Base-by-base conservation (phyloP, 2,113 vertebrate genomes). In the Solea senegalensis region DNA sequence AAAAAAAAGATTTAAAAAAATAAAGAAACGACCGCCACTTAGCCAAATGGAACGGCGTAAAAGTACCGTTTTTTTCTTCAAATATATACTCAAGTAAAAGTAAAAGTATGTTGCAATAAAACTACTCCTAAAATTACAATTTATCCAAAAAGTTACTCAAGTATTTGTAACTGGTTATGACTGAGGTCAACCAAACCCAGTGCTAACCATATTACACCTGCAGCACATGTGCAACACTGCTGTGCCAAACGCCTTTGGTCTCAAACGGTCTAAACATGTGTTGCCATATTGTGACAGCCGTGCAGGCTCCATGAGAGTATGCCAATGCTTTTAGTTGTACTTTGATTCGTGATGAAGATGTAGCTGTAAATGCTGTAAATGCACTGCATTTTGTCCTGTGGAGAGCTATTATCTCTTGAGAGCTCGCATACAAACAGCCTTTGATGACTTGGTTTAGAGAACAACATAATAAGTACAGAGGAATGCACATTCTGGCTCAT, bases 181-280 rank as follows among this genome's bases (percentile, higher is more conserved):
- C 77, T 83, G 77, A 87, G 85, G 80, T 67, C 82, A 71, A 39
- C 68, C 56, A 75, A 73, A 73, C 26, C 13, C 60, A 65, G n/a
- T 73, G 78, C 44, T 34, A 76, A 66, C 34, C 46, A 16, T 73
- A 75, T 88, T 74, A 66, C 63, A 79, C 50, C 48, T 84, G 69
- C 61, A 65, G 69, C 76, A 48, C 10, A 7, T 61, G 57, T 70
- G 67, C 58, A 12, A 52, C 44, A 28, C 50, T 56, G 64, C 54
- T 66, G 41, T 60, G 14, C 43, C 41, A 27, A 21, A 65, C 7
- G 26, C 56, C 57, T 65, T 65, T 70, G 7, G 58, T 69, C 46
- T 39, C 7, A 51, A 71, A 75, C 58, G 44, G 1, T 56, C 21
- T 21, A 28, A 68, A 62, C 40, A 21, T 58, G 3, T 55, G n/a